A percentile compares a stretch with the other conserved stretches of the same genome.
phyloP scores from a whole-genome alignment of 2,888 invertebrate species.

The Thymelicus sylvestris region DNA sequence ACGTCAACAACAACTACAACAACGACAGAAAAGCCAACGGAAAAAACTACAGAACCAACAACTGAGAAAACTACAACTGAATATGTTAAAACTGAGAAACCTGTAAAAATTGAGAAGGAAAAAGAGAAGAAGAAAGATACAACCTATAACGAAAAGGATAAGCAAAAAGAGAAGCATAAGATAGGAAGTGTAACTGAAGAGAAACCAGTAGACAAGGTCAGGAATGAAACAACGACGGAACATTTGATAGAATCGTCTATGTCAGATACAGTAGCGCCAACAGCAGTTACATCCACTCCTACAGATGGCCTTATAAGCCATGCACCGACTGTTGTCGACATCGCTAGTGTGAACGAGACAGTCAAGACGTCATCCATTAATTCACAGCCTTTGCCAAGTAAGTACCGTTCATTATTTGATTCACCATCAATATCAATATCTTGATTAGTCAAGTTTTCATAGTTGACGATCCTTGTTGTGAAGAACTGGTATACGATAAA shows the following conservation, averaged over 20 bases:
- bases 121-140: constrained; percentile 72
- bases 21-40: constrained; percentile 48
- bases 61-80: constrained; percentile 53
- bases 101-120: constrained; percentile 53
- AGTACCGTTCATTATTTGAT: constrained; percentile 48
- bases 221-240: constrained; percentile 59
- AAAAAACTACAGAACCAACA: constrained; percentile 43
- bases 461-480: too few relatives aligned
- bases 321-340: constrained; percentile 50
- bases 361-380: constrained; percentile 69
- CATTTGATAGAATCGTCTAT: constrained; percentile 67
- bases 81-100: constrained; percentile 54
- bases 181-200: constrained; percentile 42
- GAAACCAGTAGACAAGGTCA: constrained; percentile 52
- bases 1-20: constrained; percentile 47
- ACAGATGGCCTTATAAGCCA: constrained; percentile 64
- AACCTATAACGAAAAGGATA: constrained; percentile 60
- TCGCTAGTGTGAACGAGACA: constrained; percentile 44
- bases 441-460: too few relatives aligned
- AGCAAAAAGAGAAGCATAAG: constrained; percentile 57
- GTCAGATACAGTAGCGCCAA: constrained; percentile 46
- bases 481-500: too few relatives aligned
- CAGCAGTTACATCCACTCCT: constrained; percentile 64
- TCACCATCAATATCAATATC: too few relatives aligned
- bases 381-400: constrained; percentile 66